phyloP scores from a whole-genome alignment of 2,797 vertebrate species.

The Semotilus atromaculatus region DNA sequence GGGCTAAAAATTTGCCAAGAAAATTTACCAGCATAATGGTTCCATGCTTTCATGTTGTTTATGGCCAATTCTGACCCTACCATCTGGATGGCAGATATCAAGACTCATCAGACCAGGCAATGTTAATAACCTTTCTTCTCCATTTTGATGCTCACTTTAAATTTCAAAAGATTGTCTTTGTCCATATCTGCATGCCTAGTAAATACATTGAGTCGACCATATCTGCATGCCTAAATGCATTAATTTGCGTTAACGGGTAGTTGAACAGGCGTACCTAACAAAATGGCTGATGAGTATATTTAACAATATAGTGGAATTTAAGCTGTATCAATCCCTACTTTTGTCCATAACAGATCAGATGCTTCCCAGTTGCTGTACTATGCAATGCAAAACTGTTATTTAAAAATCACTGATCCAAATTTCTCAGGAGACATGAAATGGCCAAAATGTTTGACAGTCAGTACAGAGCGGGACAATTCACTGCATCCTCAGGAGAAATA shows the following conservation, averaged over 20 bases:
- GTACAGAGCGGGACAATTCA: constrained; percentile 24
- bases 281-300: not conserved
- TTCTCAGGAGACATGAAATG: constrained; percentile 42
- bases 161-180: not conserved
- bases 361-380: constrained; percentile 16
- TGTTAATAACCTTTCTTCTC: not conserved
- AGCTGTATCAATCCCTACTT: not conserved
- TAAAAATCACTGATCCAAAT: constrained; percentile 26
- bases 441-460: constrained; percentile 16
- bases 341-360: not conserved
- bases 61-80: not conserved
- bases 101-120: too few relatives aligned
- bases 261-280: not conserved
- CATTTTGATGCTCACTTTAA: not conserved
- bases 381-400: constrained; percentile 10
- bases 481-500: constrained; percentile 43
- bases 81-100: too few relatives aligned
- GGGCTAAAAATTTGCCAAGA: too few relatives aligned
- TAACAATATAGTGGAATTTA: not conserved
- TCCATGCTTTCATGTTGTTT: not conserved
- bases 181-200: not conserved
- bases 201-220: not conserved
- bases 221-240: not conserved
- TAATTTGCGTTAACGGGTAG: not conserved
- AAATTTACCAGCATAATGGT: too few relatives aligned